Conservation (phyloP, 2,888 invertebrate species). For the Acanthacorydalis orientalis region DNA sequence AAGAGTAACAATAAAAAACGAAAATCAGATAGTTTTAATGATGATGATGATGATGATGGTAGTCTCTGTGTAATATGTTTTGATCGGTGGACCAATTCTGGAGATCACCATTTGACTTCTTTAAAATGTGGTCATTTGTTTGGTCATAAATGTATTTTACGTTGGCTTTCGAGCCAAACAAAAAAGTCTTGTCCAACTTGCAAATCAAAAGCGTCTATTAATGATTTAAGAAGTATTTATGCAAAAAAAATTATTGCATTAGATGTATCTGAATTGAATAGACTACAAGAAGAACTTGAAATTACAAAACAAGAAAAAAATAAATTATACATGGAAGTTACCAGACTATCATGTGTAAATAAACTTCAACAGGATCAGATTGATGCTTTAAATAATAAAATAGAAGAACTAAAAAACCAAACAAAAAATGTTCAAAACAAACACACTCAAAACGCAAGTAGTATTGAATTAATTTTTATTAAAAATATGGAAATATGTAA, state of each 20-base stretch:
- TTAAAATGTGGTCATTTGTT: conserved; percentile 87
- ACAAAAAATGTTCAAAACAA: conserved; percentile 8
- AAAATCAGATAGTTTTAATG: conserved; percentile 6
- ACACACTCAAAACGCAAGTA: conserved; percentile 10
- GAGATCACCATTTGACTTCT: conserved; percentile 71
- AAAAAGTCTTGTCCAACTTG: conserved; percentile 72
- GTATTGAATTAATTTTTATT: conserved; percentile 32
- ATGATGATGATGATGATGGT: conserved; percentile 43
- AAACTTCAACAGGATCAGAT: conserved; percentile 25
- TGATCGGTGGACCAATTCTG: conserved; percentile 74
- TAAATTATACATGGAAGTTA: conserved; percentile 43
- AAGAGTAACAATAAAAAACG: neutral
- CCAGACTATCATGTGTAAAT: conserved; percentile 27
- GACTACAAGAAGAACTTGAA: conserved; percentile 43
- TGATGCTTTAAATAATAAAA: conserved; percentile 15
- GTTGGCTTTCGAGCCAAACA: conserved; percentile 46
- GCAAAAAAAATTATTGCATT: conserved; percentile 57
- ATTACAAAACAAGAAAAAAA: conserved; percentile 37
- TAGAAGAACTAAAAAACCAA: conserved; percentile 16
- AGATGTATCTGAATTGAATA: conserved; percentile 62
- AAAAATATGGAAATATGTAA: conserved; percentile 48
- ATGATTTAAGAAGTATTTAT: conserved; percentile 64
- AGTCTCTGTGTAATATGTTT: conserved; percentile 75
- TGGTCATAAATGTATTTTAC: conserved; percentile 60
- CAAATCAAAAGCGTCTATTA: conserved; percentile 50